These are phyloP conservation scores for Erynnis tages DNA, from an alignment of 2,888 invertebrate species.

Conservation along the genomic window DNA sequence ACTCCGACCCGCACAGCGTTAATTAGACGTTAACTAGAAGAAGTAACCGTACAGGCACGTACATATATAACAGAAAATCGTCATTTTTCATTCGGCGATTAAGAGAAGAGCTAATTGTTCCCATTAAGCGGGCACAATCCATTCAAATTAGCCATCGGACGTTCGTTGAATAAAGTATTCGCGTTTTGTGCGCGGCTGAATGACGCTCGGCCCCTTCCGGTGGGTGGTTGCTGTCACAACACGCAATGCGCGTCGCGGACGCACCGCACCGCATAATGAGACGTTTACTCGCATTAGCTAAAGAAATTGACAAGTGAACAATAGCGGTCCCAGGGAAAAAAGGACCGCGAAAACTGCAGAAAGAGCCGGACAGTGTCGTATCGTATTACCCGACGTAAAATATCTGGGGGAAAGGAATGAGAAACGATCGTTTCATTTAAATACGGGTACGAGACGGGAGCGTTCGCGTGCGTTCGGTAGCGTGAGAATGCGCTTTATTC, in stretches of 20 bases:
- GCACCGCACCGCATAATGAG: slow-evolving; percentile 80
- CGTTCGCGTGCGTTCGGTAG: slow-evolving; percentile 79
- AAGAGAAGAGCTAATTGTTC: slow-evolving; percentile 75
- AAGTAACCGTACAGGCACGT: slow-evolving; percentile 49
- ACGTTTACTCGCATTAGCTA: slow-evolving; percentile 82
- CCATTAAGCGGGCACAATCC: slow-evolving; percentile 73
- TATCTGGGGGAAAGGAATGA: slow-evolving; percentile 80
- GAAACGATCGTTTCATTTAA: slow-evolving; percentile 78
- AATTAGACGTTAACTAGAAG: slow-evolving; percentile 56
- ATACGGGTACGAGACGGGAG: slow-evolving; percentile 70
- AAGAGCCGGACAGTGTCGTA: slow-evolving; percentile 81
- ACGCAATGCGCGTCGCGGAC: slow-evolving; percentile 78
- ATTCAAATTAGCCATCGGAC: slow-evolving; percentile 79
- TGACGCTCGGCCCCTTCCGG: slow-evolving; percentile 79
- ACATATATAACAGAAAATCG: slow-evolving; percentile 49
- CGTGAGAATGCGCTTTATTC: slow-evolving; percentile 80
- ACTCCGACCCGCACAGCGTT: slow-evolving; percentile 34
- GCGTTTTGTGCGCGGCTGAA: slow-evolving; percentile 77
- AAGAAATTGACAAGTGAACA: slow-evolving; percentile 82
- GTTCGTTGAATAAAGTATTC: slow-evolving; percentile 75
- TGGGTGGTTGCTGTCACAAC: slow-evolving; percentile 82
- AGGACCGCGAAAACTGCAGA: slow-evolving; percentile 73
- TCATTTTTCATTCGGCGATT: slow-evolving; percentile 42
- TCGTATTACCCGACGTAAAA: slow-evolving; percentile 81
- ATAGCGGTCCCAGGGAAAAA: slow-evolving; percentile 73